Conservation (phyloP, 2,113 vertebrate species). For the Scophthalmus maximus region DNA sequence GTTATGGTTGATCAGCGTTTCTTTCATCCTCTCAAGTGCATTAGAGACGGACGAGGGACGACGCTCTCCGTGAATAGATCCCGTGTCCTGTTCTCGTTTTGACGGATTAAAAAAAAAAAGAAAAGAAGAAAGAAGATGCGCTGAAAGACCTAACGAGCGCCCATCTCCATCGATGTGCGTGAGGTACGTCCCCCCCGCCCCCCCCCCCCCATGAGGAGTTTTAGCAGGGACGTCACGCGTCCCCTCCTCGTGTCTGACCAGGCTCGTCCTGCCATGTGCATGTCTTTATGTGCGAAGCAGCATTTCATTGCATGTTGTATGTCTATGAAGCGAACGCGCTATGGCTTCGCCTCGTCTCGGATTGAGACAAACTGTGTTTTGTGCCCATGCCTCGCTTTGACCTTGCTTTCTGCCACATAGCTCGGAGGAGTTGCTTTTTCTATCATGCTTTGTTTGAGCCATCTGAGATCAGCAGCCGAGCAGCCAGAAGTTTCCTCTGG, state of each 20-base stretch:
- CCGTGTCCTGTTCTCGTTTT: constrained; percentile 23
- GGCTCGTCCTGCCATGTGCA: too few relatives aligned
- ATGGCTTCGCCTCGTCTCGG: constrained; percentile 16
- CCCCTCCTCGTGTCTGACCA: constrained; percentile 23
- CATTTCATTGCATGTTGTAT: constrained; percentile 25
- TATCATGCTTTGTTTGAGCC: constrained; percentile 61
- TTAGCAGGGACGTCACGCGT: constrained; percentile 25
- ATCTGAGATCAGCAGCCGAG: constrained; percentile 56
- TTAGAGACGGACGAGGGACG: constrained; percentile 37
- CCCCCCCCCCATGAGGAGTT: constrained; percentile 24
- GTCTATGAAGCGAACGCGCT: constrained; percentile 22
- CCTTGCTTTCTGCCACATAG: constrained; percentile 71
- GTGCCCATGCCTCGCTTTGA: constrained; percentile 54
- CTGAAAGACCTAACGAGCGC: constrained; percentile 34
- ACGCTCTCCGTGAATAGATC: constrained; percentile 22
- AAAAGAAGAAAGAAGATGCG: constrained; percentile 42
- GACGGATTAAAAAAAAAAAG: constrained; percentile 61
- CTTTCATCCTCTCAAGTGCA: constrained; percentile 53
- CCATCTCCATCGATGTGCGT: constrained; percentile 58
- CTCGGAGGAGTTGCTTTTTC: constrained; percentile 64
- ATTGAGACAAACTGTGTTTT: constrained; percentile 42
- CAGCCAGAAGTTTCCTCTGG: constrained; percentile 69
- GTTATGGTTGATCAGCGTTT: constrained; percentile 77
- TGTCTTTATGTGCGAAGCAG: constrained; percentile 16
- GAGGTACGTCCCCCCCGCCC: constrained; percentile 77